phyloP scores from a whole-genome alignment of 2,797 vertebrate genomes.

The Brachyrhaphis roseni region DNA sequence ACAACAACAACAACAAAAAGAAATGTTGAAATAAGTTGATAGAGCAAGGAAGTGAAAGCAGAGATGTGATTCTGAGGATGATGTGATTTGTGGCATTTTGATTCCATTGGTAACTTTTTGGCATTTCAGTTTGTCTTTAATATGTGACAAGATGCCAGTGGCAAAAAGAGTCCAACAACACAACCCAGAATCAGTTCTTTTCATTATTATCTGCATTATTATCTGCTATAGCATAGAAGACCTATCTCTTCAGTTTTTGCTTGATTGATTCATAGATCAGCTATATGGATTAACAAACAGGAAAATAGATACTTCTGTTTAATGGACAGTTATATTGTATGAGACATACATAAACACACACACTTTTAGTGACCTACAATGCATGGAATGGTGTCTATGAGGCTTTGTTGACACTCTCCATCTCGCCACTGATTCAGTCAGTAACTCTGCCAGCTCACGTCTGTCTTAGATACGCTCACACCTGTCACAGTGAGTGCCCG shows the following conservation, averaged over 20 bases:
- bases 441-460: constrained; percentile 59
- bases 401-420: constrained; percentile 59
- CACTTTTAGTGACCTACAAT: constrained; percentile 43
- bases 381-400: constrained; percentile 63
- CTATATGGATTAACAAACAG: not conserved
- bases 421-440: constrained; percentile 61
- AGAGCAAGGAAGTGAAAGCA: not conserved
- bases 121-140: not conserved
- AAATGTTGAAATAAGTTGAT: not conserved
- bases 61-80: not conserved
- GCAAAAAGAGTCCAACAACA: not conserved
- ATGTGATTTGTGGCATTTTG: not conserved
- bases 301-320: not conserved
- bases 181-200: not conserved
- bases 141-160: not conserved
- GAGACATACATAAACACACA: constrained; percentile 4
- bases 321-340: constrained; percentile 4
- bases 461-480: constrained; percentile 54
- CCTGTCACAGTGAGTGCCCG: constrained; percentile 63
- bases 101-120: not conserved
- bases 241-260: not conserved
- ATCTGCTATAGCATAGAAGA: not conserved
- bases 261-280: not conserved
- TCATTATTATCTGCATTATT: not conserved
- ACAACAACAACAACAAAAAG: not conserved